These are phyloP conservation scores for Spizaetus ornatus DNA, from an alignment of 2,113 vertebrate genomes.

Conservation along the genomic window DNA sequence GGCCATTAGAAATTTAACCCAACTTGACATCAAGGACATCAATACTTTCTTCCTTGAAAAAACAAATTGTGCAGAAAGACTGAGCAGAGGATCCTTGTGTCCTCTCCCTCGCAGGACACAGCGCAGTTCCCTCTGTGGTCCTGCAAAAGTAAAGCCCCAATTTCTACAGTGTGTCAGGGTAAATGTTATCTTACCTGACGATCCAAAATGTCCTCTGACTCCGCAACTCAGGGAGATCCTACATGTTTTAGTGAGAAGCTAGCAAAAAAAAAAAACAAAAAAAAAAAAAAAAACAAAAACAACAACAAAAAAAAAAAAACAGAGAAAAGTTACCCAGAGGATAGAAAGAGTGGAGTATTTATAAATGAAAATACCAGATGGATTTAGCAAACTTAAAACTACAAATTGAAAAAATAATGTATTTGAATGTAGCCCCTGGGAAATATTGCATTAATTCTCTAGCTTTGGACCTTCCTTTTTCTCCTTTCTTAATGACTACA, in stretches of 20 bases:
- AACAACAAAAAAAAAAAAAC: too few species aligned
- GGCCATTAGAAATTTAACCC: neutral
- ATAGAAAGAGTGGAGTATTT: neutral
- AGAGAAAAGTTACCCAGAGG: neutral
- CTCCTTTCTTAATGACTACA: slow-evolving; percentile 9
- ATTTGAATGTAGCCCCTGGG: neutral
- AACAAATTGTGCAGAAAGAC: neutral
- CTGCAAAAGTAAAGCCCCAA: neutral
- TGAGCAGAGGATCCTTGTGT: neutral
- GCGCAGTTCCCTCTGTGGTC: neutral
- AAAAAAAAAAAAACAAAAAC: too few species aligned
- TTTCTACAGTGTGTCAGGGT: neutral
- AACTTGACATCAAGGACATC: too few species aligned
- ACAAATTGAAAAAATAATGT: slow-evolving; percentile 14
- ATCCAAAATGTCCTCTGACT: neutral
- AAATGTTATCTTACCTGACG: neutral
- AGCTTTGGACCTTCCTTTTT: neutral
- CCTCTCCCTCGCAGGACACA: neutral
- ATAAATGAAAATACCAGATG: neutral
- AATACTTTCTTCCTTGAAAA: neutral
- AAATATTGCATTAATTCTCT: slow-evolving; percentile 7
- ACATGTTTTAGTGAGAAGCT: rapidly evolving
- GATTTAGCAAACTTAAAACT: neutral
- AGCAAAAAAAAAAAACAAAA: too few species aligned
- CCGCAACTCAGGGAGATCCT: neutral